Percentiles rank a stretch among this genome's conserved stretches.
phyloP scores from a whole-genome alignment of 2,888 invertebrate species.

The Acrobasis repandana region DNA sequence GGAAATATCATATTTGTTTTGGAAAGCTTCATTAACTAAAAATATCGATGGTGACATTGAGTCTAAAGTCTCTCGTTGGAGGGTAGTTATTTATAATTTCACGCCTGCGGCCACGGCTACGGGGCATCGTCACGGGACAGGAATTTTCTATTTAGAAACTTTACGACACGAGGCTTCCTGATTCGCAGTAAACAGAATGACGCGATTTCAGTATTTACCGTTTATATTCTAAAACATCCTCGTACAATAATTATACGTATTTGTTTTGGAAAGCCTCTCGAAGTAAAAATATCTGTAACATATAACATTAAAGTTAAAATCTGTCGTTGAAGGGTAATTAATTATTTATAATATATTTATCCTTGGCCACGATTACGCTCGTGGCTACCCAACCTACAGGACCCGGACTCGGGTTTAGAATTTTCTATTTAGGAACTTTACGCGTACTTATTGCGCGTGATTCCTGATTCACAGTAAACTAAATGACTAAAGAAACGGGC shows the following conservation, averaged over 20 bases:
- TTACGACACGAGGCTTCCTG: slow-evolving; percentile 37
- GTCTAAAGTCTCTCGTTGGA: slow-evolving; percentile 55
- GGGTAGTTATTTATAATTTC: slow-evolving; percentile 74
- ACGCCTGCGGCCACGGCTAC: slow-evolving; percentile 56
- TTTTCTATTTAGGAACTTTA: slow-evolving; percentile 63
- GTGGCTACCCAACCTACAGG: slow-evolving; percentile 33
- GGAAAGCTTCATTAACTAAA: slow-evolving; percentile 38
- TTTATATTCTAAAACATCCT: no score
- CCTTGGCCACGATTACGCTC: slow-evolving; percentile 44
- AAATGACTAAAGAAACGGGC: background rate
- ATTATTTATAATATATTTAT: slow-evolving; percentile 76
- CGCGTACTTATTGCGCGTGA: no score
- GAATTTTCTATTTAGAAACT: slow-evolving; percentile 66
- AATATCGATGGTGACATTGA: slow-evolving; percentile 73
- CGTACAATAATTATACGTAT: background rate
- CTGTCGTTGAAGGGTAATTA: slow-evolving; percentile 62
- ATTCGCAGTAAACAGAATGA: slow-evolving; percentile 28
- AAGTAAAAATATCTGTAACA: slow-evolving; percentile 50
- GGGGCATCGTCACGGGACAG: slow-evolving; percentile 55
- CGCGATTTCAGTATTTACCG: background rate
- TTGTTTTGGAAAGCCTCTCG: slow-evolving; percentile 31
- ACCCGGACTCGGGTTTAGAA: slow-evolving; percentile 58
- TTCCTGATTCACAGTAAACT: slow-evolving; percentile 28
- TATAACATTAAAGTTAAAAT: slow-evolving; percentile 72
- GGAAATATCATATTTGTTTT: slow-evolving; percentile 28